phyloP scores from a whole-genome alignment of 2,797 vertebrate species.

The Hyperoplus immaculatus region DNA sequence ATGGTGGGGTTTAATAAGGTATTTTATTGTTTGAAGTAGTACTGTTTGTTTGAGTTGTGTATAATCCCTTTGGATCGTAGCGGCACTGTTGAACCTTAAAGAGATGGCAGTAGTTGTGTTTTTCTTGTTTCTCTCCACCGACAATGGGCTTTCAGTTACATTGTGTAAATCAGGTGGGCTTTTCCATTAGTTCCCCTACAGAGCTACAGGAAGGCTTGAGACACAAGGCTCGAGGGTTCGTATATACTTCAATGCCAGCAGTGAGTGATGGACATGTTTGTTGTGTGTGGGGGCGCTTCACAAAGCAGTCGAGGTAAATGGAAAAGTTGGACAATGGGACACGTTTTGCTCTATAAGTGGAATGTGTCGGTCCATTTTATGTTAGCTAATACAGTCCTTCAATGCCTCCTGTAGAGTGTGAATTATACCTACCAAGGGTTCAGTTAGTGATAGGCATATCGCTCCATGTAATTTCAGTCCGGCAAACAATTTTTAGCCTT shows the following conservation, averaged over 20 bases:
- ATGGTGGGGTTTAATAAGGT: conserved; percentile 82
- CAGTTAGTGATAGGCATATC: no score
- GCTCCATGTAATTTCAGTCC: no score
- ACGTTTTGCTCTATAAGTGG: not conserved
- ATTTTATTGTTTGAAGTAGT: conserved; percentile 84
- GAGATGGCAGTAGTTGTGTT: conserved; percentile 59
- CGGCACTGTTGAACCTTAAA: conserved; percentile 52
- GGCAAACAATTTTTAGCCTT: no score
- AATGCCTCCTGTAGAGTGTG: not conserved
- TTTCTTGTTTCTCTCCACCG: conserved; percentile 55
- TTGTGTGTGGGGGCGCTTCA: not conserved
- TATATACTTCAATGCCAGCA: conserved; percentile 20
- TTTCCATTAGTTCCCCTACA: conserved; percentile 33
- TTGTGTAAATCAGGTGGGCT: conserved; percentile 60
- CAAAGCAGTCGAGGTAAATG: not conserved
- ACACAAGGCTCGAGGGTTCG: conserved; percentile 31
- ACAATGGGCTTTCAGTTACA: conserved; percentile 32
- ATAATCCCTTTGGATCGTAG: conserved; percentile 79
- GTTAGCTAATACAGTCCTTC: not conserved
- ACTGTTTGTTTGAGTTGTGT: conserved; percentile 79
- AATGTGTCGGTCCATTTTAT: not conserved
- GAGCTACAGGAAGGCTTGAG: conserved; percentile 37
- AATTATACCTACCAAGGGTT: no score
- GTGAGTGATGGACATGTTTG: conserved; percentile 9
- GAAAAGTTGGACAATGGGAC: not conserved